Evolutionary conservation across 2,888 invertebrate species (phyloP).

Genomic region (Calameuta pallipes): DNA sequence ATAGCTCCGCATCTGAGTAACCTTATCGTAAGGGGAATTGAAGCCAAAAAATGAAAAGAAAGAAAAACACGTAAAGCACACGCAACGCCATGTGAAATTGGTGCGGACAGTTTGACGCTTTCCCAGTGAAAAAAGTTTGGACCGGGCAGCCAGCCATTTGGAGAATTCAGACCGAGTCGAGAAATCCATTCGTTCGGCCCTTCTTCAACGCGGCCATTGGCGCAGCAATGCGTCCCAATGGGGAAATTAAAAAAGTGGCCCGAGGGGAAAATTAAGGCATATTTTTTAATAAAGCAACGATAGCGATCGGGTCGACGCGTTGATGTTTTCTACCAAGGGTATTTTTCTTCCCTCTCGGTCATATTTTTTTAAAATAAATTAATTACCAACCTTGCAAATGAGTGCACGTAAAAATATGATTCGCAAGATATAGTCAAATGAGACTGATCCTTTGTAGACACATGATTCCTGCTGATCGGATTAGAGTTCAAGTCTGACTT

Average conservation of each 20-base stretch:
- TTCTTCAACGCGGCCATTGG: background rate
- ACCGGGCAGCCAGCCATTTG: background rate
- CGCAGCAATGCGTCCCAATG: slow-evolving; percentile 25
- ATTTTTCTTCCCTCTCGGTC: background rate
- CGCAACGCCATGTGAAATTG: background rate
- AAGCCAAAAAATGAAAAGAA: background rate
- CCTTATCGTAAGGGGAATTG: background rate
- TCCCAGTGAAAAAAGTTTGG: background rate
- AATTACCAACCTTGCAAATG: background rate
- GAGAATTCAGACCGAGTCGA: background rate
- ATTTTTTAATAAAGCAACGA: slow-evolving; percentile 54
- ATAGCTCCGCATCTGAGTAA: background rate
- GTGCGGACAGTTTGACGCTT: background rate
- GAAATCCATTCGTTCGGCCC: slow-evolving; percentile 6
- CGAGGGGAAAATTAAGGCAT: slow-evolving; percentile 50
- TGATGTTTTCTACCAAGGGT: background rate
- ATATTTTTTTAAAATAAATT: background rate
- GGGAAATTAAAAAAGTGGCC: slow-evolving; percentile 41
- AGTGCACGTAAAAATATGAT: background rate
- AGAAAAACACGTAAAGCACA: background rate
- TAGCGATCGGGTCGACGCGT: slow-evolving; percentile 36
- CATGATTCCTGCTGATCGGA: background rate
- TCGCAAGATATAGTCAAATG: background rate
- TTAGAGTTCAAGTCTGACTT: background rate
- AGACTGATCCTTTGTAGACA: background rate